These are phyloP conservation scores for Oostethus manadensis DNA, from an alignment of 2,113 vertebrate species.

Conservation along the genomic window DNA sequence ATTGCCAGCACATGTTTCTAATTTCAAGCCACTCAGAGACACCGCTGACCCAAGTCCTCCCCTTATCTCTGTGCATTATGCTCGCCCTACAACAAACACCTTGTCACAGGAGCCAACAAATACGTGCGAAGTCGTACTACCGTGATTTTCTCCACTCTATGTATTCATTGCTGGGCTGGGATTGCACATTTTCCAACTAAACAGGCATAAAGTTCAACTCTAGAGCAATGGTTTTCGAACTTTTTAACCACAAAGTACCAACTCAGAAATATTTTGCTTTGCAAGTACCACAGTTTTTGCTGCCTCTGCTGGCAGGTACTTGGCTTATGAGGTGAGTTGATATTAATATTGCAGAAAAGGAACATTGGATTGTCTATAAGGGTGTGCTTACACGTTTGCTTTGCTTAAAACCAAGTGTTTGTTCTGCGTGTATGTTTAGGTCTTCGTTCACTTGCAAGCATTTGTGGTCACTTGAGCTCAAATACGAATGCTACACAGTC, in stretches of 20 bases:
- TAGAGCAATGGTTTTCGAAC: no score
- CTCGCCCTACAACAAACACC: constrained; percentile 1
- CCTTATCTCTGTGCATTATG: constrained; percentile 44
- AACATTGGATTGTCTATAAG: background rate
- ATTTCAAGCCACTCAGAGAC: constrained; percentile 74
- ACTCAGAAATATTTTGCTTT: no score
- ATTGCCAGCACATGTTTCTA: constrained; percentile 80
- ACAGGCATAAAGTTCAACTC: no score
- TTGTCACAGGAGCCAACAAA: background rate
- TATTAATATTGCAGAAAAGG: no score
- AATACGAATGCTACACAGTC: no score
- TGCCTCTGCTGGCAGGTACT: no score
- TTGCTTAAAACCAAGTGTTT: background rate
- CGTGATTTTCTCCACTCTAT: background rate
- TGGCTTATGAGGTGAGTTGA: no score
- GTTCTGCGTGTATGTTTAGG: background rate
- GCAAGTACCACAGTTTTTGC: no score
- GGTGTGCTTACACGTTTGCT: background rate
- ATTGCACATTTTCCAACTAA: no score
- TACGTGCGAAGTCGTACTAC: background rate
- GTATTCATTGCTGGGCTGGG: background rate
- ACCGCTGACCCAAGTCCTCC: constrained; percentile 77
- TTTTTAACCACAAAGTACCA: no score
- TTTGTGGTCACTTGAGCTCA: no score
- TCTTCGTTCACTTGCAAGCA: no score